Evolutionary conservation across 1,140 invertebrate species (phyloP).

Genomic region (Calephelis virginiensis): DNA sequence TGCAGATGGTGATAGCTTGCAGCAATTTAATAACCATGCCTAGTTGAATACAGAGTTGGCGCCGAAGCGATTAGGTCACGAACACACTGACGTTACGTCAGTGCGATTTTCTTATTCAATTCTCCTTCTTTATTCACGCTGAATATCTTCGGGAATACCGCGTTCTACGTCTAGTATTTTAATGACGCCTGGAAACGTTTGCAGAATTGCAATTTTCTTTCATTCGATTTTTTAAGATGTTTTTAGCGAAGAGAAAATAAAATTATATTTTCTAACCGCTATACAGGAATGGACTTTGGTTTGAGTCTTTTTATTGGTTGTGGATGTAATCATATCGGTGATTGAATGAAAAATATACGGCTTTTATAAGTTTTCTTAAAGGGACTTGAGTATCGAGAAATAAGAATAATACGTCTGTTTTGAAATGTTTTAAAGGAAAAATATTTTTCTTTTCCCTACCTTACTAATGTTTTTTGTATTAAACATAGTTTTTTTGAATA

Average conservation of each 20-base stretch:
- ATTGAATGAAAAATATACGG: conserved; percentile 11
- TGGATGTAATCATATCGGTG: conserved; percentile 5
- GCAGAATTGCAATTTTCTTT: conserved; percentile 35
- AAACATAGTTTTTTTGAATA: no score
- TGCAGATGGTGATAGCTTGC: conserved; percentile 58
- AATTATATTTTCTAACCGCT: conserved; percentile 18
- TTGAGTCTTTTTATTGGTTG: conserved; percentile 14
- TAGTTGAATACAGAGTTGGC: conserved; percentile 37
- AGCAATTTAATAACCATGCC: conserved; percentile 53
- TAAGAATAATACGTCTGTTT: conserved; percentile 1
- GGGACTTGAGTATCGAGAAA: background rate
- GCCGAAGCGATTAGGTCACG: conserved; percentile 41
- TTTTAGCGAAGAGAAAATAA: conserved; percentile 17
- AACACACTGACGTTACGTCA: conserved; percentile 39
- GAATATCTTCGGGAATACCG: conserved; percentile 35
- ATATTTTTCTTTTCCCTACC: background rate
- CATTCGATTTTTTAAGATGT: conserved; percentile 29
- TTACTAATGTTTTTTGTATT: no score
- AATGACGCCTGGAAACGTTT: conserved; percentile 35
- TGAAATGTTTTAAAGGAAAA: background rate
- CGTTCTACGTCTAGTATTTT: conserved; percentile 38
- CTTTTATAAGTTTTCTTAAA: background rate
- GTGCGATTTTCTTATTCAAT: conserved; percentile 46
- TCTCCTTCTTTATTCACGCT: conserved; percentile 35
- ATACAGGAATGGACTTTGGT: conserved; percentile 14